phyloP scores from a whole-genome alignment of 2,888 invertebrate species.

The Junonia oenone region DNA sequence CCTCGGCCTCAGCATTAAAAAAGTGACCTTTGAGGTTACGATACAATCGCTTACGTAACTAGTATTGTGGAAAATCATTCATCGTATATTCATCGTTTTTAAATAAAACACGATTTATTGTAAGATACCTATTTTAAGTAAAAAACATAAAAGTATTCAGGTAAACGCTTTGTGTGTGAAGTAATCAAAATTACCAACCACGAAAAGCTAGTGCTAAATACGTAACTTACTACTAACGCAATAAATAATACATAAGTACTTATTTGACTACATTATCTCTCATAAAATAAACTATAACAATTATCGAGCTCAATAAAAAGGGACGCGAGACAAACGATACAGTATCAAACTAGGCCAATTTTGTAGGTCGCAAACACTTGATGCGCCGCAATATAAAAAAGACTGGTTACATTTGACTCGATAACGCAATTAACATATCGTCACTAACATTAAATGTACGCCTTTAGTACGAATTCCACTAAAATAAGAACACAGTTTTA shows the following conservation, averaged over 20 bases:
- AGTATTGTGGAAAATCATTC: not conserved
- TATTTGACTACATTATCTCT: not conserved
- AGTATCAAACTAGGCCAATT: conserved; percentile 57
- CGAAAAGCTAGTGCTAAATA: too few relatives aligned
- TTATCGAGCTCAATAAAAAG: conserved; percentile 12
- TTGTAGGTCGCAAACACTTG: conserved; percentile 47
- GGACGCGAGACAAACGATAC: conserved; percentile 39
- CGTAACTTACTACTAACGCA: too few relatives aligned
- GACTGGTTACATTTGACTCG: conserved; percentile 7
- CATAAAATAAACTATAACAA: not conserved
- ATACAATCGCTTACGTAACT: conserved; percentile 2
- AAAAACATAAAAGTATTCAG: too few relatives aligned
- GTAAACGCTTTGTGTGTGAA: too few relatives aligned
- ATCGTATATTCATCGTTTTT: too few relatives aligned
- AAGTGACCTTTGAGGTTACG: conserved; percentile 1
- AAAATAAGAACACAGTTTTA: not conserved
- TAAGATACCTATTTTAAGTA: too few relatives aligned
- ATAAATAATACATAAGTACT: too few relatives aligned
- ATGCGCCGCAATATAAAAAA: conserved; percentile 28
- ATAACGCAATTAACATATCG: conserved; percentile 18
- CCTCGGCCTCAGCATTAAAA: conserved; percentile 6
- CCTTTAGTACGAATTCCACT: not conserved
- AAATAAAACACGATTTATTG: too few relatives aligned
- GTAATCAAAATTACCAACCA: too few relatives aligned
- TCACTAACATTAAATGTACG: not conserved